These are phyloP conservation scores for Eulemur albifrons DNA, from an alignment of 2,797 vertebrate genomes.

Conservation along the genomic window DNA sequence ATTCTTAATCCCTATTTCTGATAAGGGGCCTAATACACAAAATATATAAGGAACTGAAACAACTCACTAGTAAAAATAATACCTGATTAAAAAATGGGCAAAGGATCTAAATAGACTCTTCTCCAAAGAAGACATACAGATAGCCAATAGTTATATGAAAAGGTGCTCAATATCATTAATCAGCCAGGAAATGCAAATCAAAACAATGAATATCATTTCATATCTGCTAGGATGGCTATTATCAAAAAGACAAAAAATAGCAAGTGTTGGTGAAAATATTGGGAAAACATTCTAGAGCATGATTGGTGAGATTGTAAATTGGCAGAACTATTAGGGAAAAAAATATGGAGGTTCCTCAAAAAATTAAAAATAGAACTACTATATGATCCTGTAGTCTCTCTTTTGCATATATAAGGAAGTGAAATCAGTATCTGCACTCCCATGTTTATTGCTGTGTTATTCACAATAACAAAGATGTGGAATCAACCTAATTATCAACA, in stretches of 20 bases:
- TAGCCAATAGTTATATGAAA: background rate
- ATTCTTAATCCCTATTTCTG: background rate
- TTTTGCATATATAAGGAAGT: background rate
- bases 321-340: background rate
- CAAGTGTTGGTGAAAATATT: background rate
- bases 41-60: background rate
- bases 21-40: background rate
- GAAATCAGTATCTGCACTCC: background rate
- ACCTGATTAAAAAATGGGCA: background rate
- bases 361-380: background rate
- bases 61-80: background rate
- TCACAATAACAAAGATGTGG: background rate
- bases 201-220: background rate
- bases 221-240: background rate
- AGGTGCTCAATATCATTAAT: background rate
- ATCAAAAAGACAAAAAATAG: background rate
- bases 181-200: background rate
- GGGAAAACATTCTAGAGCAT: background rate
- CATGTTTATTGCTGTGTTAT: background rate
- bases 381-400: background rate
- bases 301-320: background rate
- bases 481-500: background rate
- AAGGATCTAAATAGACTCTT: background rate
- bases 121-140: background rate
- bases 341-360: background rate